Evolutionary conservation across 2,113 vertebrate genomes (phyloP).

Genomic region (Pseudorasbora parva): DNA sequence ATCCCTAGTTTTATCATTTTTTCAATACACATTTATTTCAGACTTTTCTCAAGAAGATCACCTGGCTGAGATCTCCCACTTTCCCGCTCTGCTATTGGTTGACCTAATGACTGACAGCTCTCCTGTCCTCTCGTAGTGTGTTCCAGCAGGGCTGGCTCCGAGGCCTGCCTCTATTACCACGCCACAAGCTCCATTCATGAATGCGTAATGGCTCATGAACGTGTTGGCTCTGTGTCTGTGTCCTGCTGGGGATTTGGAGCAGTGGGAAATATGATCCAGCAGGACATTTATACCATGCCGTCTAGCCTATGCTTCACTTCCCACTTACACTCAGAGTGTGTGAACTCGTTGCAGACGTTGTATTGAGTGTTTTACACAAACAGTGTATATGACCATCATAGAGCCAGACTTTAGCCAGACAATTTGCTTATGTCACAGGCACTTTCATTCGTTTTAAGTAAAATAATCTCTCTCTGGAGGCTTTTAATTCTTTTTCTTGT

Average conservation of each 20-base stretch:
- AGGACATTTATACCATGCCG: slow-evolving; percentile 32
- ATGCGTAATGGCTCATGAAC: slow-evolving; percentile 46
- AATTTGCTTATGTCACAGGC: not conserved
- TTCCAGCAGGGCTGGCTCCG: slow-evolving; percentile 28
- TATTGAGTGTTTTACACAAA: slow-evolving; percentile 1
- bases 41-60: not conserved
- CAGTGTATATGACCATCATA: not conserved
- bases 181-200: slow-evolving; percentile 47
- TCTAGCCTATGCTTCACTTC: slow-evolving; percentile 43
- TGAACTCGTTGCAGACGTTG: slow-evolving; percentile 23
- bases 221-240: slow-evolving; percentile 33
- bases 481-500: not conserved
- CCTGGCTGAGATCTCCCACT: not conserved
- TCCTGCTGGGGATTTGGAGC: slow-evolving; percentile 49
- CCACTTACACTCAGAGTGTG: slow-evolving; percentile 23
- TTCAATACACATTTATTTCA: not conserved
- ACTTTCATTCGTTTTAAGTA: not conserved
- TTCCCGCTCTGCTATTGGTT: not conserved
- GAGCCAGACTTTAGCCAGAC: not conserved
- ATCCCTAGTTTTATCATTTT: too few relatives aligned
- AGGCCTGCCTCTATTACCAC: slow-evolving; percentile 38
- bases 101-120: not conserved
- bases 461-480: too few relatives aligned
- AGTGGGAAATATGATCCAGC: slow-evolving; percentile 42
- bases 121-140: slow-evolving; percentile 25